These are phyloP conservation scores for Anneissia japonica DNA, from an alignment of 35 echinoderm and acorn worm species.

Conservation along the genomic window DNA sequence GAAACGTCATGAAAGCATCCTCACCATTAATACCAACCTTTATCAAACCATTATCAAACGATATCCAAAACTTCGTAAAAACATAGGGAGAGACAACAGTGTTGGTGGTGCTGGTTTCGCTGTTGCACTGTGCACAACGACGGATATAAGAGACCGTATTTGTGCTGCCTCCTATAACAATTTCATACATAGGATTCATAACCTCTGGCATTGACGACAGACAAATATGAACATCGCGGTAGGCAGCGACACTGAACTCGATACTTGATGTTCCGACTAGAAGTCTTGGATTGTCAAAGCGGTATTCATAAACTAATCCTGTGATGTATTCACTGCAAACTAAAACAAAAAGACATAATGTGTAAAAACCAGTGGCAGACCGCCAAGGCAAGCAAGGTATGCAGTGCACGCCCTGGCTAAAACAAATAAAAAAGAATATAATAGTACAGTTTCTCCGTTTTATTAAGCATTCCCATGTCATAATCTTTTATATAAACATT, in stretches of 20 bases:
- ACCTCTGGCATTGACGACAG: not conserved
- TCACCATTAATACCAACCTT: not conserved
- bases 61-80: not conserved
- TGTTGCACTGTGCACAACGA: not conserved
- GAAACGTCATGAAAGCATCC: not conserved
- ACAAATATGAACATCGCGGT: not conserved
- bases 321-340: not conserved
- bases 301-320: not conserved
- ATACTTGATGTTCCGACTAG: not conserved
- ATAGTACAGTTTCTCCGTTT: too few relatives aligned
- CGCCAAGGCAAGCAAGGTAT: too few relatives aligned
- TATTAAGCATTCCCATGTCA: too few relatives aligned
- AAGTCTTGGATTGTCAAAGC: not conserved
- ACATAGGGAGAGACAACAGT: not conserved
- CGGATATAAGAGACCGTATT: not conserved
- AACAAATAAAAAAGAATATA: not conserved
- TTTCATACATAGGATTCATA: not conserved
- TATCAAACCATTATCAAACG: not conserved
- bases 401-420: not conserved
- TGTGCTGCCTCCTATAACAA: not conserved
- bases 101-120: not conserved
- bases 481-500: too few relatives aligned
- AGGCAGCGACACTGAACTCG: not conserved
- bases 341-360: not conserved
- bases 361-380: too few relatives aligned